Base-by-base conservation (phyloP, 2,888 invertebrate species). In the Drosophila yooni region DNA sequence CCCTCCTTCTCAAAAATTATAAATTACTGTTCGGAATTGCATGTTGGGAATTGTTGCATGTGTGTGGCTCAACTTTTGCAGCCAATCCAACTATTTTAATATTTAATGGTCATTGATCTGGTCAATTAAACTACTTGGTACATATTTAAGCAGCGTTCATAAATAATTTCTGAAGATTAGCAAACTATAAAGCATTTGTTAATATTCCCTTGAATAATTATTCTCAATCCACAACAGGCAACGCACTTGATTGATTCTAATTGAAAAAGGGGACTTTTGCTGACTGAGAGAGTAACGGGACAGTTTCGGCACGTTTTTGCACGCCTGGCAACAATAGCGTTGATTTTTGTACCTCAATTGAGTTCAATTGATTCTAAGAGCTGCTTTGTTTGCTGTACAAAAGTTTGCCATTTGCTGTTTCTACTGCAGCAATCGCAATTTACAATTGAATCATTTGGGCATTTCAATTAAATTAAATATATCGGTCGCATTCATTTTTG, bases 281-380 rank as follows among this genome's bases (percentile, higher is more conserved):
- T 3, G n/a, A 51, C 34, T 21, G 36, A 21, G 21, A 38, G 6
- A 54, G 38, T 34, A 25, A 31, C 13, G 40, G 15, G 33, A 52
- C 33, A 52, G 10, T 50, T 27, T 40, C 33, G 50, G 56, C 86
- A 83, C 74, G 83, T 88, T 88, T 85, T 85, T 79, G 77, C 79
- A 65, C 70, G 82, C 58, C 77, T 72, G 83, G 77, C 85, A 72
- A 82, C 70, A 75, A 82, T 70, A 36, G 63, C 64, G 60, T 48
- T 82, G 83, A 86, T 86, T 83, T 80, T 70, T 4, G 52, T 40
- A 61, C 57, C 70, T 76, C 56, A 77, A 71, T 76, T 79, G 73
- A 69, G 69, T 86, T 82, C 82, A 90, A 90, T 90, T 91, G 80
- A 81, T 85, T 87, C 88, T 81, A 85, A 88, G 70, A 63, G 48